Percentiles rank a stretch among this genome's conserved stretches.
Evolutionary conservation across 2,797 vertebrate genomes (phyloP).

Genomic region (Microctenopoma lineatum): DNA sequence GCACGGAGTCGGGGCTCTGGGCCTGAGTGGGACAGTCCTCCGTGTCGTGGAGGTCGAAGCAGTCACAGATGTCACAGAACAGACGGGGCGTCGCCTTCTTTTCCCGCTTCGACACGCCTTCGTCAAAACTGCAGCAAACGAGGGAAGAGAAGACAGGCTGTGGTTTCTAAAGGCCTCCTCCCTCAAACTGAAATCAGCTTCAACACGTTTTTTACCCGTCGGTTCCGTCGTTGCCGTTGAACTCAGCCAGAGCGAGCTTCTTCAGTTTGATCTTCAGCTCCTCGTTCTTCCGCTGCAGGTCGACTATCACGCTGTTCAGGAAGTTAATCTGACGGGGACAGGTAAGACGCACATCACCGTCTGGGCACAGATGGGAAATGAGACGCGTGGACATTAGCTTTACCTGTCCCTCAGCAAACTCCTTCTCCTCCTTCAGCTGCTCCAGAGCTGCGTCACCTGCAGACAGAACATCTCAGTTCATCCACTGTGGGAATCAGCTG

Average conservation of each 20-base stretch:
- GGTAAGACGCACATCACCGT: background rate
- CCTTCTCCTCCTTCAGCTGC: constrained; percentile 89
- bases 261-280: constrained; percentile 94
- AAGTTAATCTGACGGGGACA: constrained; percentile 89
- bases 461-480: constrained; percentile 14
- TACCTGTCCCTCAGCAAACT: constrained; percentile 94
- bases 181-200: too few species aligned
- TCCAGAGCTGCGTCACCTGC: constrained; percentile 85
- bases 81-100: constrained; percentile 91
- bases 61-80: constrained; percentile 99
- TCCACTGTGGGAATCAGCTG: background rate
- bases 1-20: constrained; percentile 90
- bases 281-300: constrained; percentile 95
- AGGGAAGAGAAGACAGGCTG: background rate
- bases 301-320: constrained; percentile 96
- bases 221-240: constrained; percentile 89
- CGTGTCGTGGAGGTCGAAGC: constrained; percentile 96
- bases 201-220: constrained; percentile 89
- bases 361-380: background rate
- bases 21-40: constrained; percentile 97
- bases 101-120: constrained; percentile 86
- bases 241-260: constrained; percentile 92
- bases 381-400: background rate
- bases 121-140: constrained; percentile 24
- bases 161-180: too few species aligned